Base-by-base conservation (phyloP, 2,888 invertebrate genomes). In the Chironomus tentans region DNA sequence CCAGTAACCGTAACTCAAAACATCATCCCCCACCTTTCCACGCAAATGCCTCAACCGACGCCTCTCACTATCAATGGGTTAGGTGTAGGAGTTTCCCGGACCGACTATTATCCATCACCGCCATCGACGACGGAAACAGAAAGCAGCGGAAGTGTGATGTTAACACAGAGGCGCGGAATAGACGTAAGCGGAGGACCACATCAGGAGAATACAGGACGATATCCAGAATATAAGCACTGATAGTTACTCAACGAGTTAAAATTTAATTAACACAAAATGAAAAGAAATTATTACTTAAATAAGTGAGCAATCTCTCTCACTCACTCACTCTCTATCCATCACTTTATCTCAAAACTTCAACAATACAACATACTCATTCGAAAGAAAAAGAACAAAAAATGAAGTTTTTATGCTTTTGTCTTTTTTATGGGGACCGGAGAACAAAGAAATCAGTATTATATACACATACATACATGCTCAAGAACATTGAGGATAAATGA, bases 211-310 rank as follows among this genome's bases (percentile, higher is more conserved):
- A 85, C 82, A 82, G 88, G 88, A 81, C 87, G 88, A 80, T 90
- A 89, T 85, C 90, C 90, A 83, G 91, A 91, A 86, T 91, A 91
- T 87, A 91, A 89, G 86, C 91, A 91, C 89, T 91, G 89, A 90
- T 89, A 84, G 82, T 83, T 81, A 79, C 79, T 79, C 70, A 78
- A 78, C 79, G 79, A 79, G 18, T 69, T 69, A 15, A 65, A 38
- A 38, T 38, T 38, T 56, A 56, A 56, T 56, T 56, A 56, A 56
- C 15, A 56, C 18, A 18, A 56, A 4, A 2, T 28, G 28, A 28
- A 38, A 38, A 38, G 38, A 38, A 38, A 4, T 38, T 10, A 38
- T 38, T 38, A 38, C 38, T 38, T 38, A 38, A 38, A 10, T 38
- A 38, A 38, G 10, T 10, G 38, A 38, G 38, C 10, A 38, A 38